Conservation (phyloP, 2,888 invertebrate species). For the Vanessa cardui region DNA sequence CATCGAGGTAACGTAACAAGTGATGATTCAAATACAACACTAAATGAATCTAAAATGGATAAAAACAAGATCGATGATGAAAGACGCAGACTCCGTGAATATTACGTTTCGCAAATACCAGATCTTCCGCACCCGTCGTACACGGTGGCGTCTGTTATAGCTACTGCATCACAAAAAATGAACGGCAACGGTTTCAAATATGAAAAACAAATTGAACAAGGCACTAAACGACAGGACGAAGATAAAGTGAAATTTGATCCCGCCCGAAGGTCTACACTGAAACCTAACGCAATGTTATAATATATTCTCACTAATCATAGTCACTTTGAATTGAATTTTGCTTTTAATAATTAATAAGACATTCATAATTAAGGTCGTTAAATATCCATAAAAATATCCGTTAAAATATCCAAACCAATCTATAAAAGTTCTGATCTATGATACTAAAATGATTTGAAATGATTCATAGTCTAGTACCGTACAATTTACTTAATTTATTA, state of each 20-base stretch:
- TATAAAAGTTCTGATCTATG: too few species aligned
- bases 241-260: constrained; percentile 51
- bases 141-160: constrained; percentile 57
- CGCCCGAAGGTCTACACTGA: constrained; percentile 56
- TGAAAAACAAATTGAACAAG: constrained; percentile 53
- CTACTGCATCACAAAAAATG: constrained; percentile 54
- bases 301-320: background rate
- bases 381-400: too few species aligned
- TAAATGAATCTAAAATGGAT: constrained; percentile 35
- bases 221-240: constrained; percentile 28
- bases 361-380: too few species aligned
- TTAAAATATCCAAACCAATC: too few species aligned
- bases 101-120: constrained; percentile 57
- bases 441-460: too few species aligned
- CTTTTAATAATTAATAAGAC: too few species aligned
- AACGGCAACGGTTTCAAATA: constrained; percentile 50
- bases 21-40: background rate
- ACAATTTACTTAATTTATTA: too few species aligned
- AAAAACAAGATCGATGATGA: constrained; percentile 23
- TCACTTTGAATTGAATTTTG: background rate
- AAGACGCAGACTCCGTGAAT: constrained; percentile 49
- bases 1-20: constrained; percentile 23
- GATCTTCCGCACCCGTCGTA: constrained; percentile 59
- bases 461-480: too few species aligned
- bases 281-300: constrained; percentile 37